These are phyloP conservation scores for Xanthorhoe spadicearia DNA, from an alignment of 2,888 invertebrate species.

Conservation along the genomic window DNA sequence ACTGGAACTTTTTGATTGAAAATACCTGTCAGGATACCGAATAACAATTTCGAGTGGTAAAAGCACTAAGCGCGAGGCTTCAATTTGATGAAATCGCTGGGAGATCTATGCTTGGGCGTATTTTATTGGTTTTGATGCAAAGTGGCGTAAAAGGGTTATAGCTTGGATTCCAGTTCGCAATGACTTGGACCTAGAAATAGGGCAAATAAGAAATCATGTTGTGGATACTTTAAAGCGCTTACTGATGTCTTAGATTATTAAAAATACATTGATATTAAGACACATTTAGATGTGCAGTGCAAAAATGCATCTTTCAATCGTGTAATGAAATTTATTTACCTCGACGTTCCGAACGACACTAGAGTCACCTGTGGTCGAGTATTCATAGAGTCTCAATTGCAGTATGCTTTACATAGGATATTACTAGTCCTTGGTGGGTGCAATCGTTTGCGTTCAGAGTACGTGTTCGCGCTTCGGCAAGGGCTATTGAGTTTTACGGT, in stretches of 20 bases:
- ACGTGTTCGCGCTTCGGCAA: slow-evolving; percentile 45
- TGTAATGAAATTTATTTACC: no score
- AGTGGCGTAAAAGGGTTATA: not conserved
- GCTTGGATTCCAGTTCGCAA: not conserved
- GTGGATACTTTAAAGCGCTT: not conserved
- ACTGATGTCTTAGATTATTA: not conserved
- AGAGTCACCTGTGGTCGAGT: no score
- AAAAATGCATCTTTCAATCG: no score
- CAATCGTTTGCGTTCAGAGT: slow-evolving; percentile 43
- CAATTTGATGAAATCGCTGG: slow-evolving; percentile 59
- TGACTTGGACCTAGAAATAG: not conserved
- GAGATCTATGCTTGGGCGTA: slow-evolving; percentile 45
- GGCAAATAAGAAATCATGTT: not conserved
- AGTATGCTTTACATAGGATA: slow-evolving; percentile 3
- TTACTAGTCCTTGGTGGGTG: slow-evolving; percentile 3
- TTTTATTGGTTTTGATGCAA: slow-evolving; percentile 49
- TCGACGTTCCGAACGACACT: no score
- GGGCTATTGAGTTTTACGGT: slow-evolving; percentile 68
- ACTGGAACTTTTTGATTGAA: slow-evolving; percentile 50
- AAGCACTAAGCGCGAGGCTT: slow-evolving; percentile 57
- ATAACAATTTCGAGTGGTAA: slow-evolving; percentile 56
- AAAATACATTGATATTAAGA: no score
- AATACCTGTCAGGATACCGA: slow-evolving; percentile 51
- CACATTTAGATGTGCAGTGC: no score
- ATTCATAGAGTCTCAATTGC: not conserved